Conservation (phyloP, 1,140 invertebrate genomes). For the Odontomachus brunneus region DNA sequence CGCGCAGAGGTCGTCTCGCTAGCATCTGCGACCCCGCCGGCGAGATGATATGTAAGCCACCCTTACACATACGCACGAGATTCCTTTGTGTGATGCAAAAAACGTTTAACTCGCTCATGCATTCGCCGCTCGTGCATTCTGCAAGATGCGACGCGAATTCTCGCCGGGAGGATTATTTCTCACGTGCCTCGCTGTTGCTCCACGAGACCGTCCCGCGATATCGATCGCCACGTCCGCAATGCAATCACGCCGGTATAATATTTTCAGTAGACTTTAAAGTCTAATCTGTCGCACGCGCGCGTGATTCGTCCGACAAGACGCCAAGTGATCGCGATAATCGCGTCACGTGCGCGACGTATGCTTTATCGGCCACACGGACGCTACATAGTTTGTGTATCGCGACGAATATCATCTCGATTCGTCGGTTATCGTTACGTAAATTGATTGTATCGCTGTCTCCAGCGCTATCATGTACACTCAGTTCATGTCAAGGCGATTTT, state of each 20-base stretch:
- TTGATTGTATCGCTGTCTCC: background rate
- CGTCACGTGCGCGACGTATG: slow-evolving; percentile 19
- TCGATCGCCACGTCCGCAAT: background rate
- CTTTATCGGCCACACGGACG: slow-evolving; percentile 58
- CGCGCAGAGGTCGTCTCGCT: slow-evolving; percentile 83
- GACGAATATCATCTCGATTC: slow-evolving; percentile 31
- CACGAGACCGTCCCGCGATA: background rate
- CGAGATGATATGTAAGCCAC: slow-evolving; percentile 85
- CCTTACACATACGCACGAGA: slow-evolving; percentile 39
- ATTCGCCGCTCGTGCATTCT: slow-evolving; percentile 59
- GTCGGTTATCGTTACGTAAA: slow-evolving; percentile 62
- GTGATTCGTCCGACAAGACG: background rate
- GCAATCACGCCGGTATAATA: background rate
- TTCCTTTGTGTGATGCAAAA: slow-evolving; percentile 51
- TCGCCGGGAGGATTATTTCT: background rate
- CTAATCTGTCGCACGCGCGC: background rate
- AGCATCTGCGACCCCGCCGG: slow-evolving; percentile 85
- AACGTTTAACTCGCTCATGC: slow-evolving; percentile 38
- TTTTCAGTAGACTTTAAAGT: slow-evolving; percentile 13
- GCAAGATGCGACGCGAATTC: background rate
- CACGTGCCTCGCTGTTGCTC: background rate
- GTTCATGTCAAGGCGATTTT: too few relatives aligned
- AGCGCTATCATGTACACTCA: too few relatives aligned
- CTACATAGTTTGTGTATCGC: slow-evolving; percentile 19
- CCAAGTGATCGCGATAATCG: slow-evolving; percentile 22